These are phyloP conservation scores for Drosophila tanythrix DNA, from an alignment of 2,888 invertebrate genomes.

Conservation along the genomic window DNA sequence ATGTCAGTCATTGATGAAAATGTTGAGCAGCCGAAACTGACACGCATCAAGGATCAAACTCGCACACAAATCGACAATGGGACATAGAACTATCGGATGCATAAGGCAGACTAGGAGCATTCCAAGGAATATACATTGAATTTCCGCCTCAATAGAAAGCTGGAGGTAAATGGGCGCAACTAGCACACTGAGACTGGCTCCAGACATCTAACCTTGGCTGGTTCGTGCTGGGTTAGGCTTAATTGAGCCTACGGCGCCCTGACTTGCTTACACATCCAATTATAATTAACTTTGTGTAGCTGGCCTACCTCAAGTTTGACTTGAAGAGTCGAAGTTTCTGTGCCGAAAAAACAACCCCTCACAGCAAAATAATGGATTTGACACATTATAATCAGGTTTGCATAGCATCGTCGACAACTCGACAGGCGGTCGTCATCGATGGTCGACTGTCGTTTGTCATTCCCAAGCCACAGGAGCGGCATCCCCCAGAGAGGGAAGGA, in stretches of 20 bases:
- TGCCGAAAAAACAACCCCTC: slow-evolving; percentile 48
- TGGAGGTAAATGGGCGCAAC: slow-evolving; percentile 37
- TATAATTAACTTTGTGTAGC: slow-evolving; percentile 77
- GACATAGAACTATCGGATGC: slow-evolving; percentile 49
- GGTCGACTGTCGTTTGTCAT: slow-evolving; percentile 11
- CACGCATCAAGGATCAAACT: slow-evolving; percentile 39
- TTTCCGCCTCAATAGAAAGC: slow-evolving; percentile 40
- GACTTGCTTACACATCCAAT: slow-evolving; percentile 61
- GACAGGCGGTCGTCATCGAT: slow-evolving; percentile 21
- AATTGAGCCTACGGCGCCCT: slow-evolving; percentile 55
- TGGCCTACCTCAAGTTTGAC: slow-evolving; percentile 31
- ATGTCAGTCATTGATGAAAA: slow-evolving; percentile 4
- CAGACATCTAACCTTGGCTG: slow-evolving; percentile 7
- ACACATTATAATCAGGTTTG: slow-evolving; percentile 80
- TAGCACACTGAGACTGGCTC: background rate
- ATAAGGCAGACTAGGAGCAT: slow-evolving; percentile 38
- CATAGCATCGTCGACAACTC: slow-evolving; percentile 52
- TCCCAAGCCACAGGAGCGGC: slow-evolving; percentile 35
- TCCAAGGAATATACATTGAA: slow-evolving; percentile 36
- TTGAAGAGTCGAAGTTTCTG: slow-evolving; percentile 32
- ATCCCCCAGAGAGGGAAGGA: background rate
- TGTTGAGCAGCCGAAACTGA: background rate
- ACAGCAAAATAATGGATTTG: slow-evolving; percentile 78
- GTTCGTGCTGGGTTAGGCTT: slow-evolving; percentile 35
- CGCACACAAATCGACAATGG: slow-evolving; percentile 23